Percentiles rank a stretch among this genome's conserved stretches.
Conservation (phyloP, 2,888 invertebrate genomes). For the Halictus quadricinctus region DNA sequence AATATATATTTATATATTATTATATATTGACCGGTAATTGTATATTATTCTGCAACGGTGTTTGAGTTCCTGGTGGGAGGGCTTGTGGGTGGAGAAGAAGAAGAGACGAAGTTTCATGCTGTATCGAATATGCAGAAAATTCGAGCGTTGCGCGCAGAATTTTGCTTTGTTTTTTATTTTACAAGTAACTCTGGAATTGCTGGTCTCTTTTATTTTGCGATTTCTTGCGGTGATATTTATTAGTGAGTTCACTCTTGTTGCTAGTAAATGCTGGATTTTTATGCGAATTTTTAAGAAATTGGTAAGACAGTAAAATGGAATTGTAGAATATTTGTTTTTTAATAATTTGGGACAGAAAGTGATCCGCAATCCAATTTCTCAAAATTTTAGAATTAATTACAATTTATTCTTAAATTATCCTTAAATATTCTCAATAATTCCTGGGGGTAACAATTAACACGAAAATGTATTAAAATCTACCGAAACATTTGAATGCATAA, state of each 20-base stretch:
- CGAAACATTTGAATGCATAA: neutral
- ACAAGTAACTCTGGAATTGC: no score
- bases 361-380: no score
- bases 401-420: neutral
- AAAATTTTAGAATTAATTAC: no score
- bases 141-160: slow-evolving; percentile 32
- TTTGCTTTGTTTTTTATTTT: neutral
- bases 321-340: no score
- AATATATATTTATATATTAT: neutral
- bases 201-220: neutral
- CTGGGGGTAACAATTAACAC: no score
- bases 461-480: no score
- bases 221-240: neutral
- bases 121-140: slow-evolving; percentile 38
- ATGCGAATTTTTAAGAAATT: neutral
- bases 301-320: no score
- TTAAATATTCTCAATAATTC: neutral
- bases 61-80: slow-evolving; percentile 29
- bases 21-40: neutral
- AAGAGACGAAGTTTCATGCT: slow-evolving; percentile 31
- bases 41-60: slow-evolving; percentile 44
- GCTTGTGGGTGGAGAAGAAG: neutral
- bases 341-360: no score
- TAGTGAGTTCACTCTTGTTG: neutral
- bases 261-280: neutral